Conservation (phyloP, 2,888 invertebrate genomes). For the Drepana falcataria region DNA sequence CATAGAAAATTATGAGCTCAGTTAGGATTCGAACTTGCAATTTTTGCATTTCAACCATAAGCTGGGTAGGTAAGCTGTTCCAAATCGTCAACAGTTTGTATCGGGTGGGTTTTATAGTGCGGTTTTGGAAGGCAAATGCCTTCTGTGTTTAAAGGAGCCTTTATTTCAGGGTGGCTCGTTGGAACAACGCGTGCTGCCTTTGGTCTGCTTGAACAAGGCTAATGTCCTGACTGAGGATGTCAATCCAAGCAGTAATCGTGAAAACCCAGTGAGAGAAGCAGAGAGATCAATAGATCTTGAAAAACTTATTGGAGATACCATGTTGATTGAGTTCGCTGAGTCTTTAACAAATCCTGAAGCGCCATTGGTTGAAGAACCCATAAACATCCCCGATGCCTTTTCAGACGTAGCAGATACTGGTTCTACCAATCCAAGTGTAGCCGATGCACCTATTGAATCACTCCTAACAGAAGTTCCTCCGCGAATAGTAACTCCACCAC, state of each 20-base stretch:
- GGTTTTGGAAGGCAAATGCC: not conserved
- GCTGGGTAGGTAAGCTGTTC: too few species aligned
- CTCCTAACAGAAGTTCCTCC: not conserved
- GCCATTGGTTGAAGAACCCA: not conserved
- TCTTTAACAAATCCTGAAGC: not conserved
- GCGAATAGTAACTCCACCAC: slow-evolving; percentile 1
- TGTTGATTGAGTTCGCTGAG: slow-evolving; percentile 22
- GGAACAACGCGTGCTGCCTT: slow-evolving; percentile 51
- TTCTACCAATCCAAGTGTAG: slow-evolving; percentile 1
- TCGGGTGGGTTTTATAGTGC: too few species aligned
- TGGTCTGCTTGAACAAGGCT: slow-evolving; percentile 51
- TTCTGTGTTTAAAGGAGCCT: not conserved
- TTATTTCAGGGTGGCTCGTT: slow-evolving; percentile 49
- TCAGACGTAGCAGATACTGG: not conserved
- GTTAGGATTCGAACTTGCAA: too few species aligned
- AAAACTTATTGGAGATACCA: slow-evolving; percentile 50
- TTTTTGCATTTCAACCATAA: too few species aligned
- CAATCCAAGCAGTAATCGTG: slow-evolving; percentile 20
- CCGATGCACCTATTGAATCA: not conserved
- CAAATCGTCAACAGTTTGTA: too few species aligned
- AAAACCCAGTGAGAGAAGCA: slow-evolving; percentile 57
- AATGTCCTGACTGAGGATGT: slow-evolving; percentile 36
- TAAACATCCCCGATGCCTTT: not conserved
- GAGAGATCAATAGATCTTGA: slow-evolving; percentile 63
- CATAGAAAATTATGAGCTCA: too few species aligned